phyloP scores from a whole-genome alignment of 2,113 vertebrate genomes.

The Ammospiza nelsoni region DNA sequence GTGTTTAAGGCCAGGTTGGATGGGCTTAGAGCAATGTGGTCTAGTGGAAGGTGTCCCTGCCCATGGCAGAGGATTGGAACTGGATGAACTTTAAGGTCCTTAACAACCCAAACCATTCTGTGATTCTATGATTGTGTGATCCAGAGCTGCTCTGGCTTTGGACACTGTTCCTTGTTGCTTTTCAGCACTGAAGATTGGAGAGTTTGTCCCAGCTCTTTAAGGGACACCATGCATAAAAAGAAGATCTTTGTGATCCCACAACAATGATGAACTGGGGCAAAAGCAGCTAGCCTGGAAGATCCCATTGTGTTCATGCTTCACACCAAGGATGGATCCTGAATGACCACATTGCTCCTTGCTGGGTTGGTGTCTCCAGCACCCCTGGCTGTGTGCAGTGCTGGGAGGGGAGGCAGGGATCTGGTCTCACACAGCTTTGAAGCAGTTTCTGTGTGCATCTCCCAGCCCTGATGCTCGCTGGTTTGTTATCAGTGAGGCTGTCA shows the following conservation, averaged over 20 bases:
- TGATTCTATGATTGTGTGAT: not conserved
- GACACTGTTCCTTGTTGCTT: rapidly evolving
- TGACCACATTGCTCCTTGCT: not conserved
- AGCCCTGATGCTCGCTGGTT: not conserved
- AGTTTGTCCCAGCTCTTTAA: not conserved
- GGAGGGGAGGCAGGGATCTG: not conserved
- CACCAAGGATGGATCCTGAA: not conserved
- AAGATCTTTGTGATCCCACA: not conserved
- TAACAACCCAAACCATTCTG: not conserved
- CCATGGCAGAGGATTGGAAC: not conserved
- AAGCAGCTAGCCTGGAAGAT: not conserved
- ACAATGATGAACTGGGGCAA: not conserved
- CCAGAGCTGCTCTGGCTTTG: not conserved
- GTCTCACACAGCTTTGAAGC: not conserved
- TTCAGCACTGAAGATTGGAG: not conserved
- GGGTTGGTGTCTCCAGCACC: not conserved
- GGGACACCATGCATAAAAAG: not conserved
- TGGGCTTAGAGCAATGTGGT: not conserved
- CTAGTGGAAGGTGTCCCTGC: not conserved
- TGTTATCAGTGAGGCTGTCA: not conserved
- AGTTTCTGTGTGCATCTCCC: not conserved
- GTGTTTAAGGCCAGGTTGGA: rapidly evolving
- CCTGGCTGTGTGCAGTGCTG: not conserved
- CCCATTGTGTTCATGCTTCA: not conserved
- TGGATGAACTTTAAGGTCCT: not conserved